Percentiles rank a stretch among this genome's conserved stretches.
Conservation (phyloP, 2,888 invertebrate species). For the Artemia sp. region DNA sequence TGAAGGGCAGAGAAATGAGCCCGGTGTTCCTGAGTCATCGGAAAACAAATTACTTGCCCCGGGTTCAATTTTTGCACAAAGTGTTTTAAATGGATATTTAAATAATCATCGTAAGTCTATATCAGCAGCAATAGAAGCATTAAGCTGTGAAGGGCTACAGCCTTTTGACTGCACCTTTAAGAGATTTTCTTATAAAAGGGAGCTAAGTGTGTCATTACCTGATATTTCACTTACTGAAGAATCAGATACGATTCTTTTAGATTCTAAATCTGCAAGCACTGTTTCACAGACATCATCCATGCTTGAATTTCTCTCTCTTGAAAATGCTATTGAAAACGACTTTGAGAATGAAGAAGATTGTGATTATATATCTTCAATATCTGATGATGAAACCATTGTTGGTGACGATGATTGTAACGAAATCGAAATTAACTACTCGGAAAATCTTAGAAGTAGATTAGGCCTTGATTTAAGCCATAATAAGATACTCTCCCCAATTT, state of each 20-base stretch:
- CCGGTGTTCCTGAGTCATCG: not conserved
- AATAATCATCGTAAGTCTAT: slow-evolving; percentile 30
- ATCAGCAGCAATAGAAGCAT: slow-evolving; percentile 26
- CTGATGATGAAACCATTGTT: slow-evolving; percentile 14
- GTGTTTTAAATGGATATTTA: slow-evolving; percentile 34
- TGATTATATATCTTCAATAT: not conserved
- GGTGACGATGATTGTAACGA: not conserved
- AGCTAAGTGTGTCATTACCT: slow-evolving; percentile 18
- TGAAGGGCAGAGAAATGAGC: not conserved
- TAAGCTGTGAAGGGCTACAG: slow-evolving; percentile 21
- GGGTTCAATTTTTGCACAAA: slow-evolving; percentile 29
- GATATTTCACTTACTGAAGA: not conserved
- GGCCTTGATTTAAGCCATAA: slow-evolving; percentile 3
- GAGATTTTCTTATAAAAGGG: not conserved
- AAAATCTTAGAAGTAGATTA: not conserved
- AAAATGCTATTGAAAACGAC: not conserved
- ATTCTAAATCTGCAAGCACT: not conserved
- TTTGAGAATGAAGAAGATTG: not conserved
- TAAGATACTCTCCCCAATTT: slow-evolving; percentile 37
- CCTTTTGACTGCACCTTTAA: slow-evolving; percentile 3
- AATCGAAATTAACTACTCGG: not conserved
- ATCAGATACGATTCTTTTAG: not conserved
- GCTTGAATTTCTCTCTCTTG: slow-evolving; percentile 14
- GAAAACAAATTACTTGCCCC: slow-evolving; percentile 13
- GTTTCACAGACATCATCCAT: slow-evolving; percentile 9